Percentiles rank a stretch among this genome's conserved stretches.
phyloP scores from a whole-genome alignment of 2,797 vertebrate species.

The Trachops cirrhosus region DNA sequence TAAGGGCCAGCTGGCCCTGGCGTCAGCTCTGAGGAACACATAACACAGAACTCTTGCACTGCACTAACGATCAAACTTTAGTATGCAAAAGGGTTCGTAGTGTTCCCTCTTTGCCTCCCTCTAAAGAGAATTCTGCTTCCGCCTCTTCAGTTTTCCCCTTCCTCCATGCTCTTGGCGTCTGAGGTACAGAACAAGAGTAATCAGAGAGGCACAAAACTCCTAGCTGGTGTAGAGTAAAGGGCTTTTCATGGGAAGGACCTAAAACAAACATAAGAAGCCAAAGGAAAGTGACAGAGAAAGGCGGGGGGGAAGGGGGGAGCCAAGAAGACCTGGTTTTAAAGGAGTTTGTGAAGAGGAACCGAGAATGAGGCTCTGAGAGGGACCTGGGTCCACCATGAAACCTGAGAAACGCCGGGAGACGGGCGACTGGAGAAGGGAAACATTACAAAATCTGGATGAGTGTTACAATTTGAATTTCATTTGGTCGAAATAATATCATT shows the following conservation, averaged over 20 bases:
- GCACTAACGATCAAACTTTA: background rate
- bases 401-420: background rate
- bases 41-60: background rate
- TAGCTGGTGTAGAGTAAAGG: background rate
- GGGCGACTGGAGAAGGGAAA: background rate
- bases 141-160: background rate
- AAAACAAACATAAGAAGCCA: background rate
- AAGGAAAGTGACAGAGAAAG: background rate
- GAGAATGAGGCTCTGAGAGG: background rate
- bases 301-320: background rate
- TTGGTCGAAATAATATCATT: background rate
- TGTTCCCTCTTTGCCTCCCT: background rate
- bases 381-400: background rate
- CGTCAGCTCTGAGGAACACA: background rate
- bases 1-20: background rate
- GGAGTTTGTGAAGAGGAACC: background rate
- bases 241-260: background rate
- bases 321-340: background rate
- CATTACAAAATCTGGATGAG: background rate
- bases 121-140: background rate
- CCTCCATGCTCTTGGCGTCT: background rate
- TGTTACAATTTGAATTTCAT: background rate
- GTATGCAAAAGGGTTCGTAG: background rate
- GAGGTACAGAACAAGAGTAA: background rate
- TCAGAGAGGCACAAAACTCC: background rate